Evolutionary conservation across 2,797 vertebrate species (phyloP), one percentile per base, ranked within the genome.

Genomic region (Melopsittacus undulatus): DNA sequence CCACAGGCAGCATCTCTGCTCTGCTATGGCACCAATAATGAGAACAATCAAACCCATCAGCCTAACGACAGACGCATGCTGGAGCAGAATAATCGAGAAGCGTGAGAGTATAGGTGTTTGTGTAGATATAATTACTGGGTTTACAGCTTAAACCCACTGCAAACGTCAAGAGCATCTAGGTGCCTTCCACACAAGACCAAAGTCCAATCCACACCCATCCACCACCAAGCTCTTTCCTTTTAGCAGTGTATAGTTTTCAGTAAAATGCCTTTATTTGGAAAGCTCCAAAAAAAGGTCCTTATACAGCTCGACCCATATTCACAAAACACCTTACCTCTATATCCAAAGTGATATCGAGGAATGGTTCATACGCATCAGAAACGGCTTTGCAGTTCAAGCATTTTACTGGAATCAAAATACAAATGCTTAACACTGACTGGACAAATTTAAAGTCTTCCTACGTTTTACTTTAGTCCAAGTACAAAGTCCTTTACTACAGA

Each of bases 381-480:
- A 99, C 99, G 3, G 98, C 99, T 98, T 99, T 99, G 98, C 99
- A 99, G 97, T 99, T 99, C 96, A 99, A 98, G 98, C 99, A 99
- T 97, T 99, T 99, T 15, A 99, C 99, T 99, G 98, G 82, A 98
- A 98, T 82, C 66, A 93, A 98, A 96, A 97, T 2, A 68, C 20
- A 94, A 90, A 95, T 8, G n/a, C 67, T 97, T 77, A 97, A 75
- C 68, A 69, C n/a, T 7, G 51, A 78, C 26, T 30, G 20, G 51
- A 72, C 5, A 32, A 64, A 57, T 51, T 59, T 42, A 17, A 40
- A 40, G 40, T 40, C 40, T 40, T 40, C 40, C 40, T 40, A 40
- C 40, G 5, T 40, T 14, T 40, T 40, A 40, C 40, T 40, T 40
- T 40, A 40, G 40, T 40, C 40, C 40, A 40, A 40, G 40, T 40